A percentile compares a stretch with the other conserved stretches of the same genome.
These are phyloP conservation scores for Lepidochitona cinerea DNA, from an alignment of 2,888 invertebrate species.

Conservation along the genomic window DNA sequence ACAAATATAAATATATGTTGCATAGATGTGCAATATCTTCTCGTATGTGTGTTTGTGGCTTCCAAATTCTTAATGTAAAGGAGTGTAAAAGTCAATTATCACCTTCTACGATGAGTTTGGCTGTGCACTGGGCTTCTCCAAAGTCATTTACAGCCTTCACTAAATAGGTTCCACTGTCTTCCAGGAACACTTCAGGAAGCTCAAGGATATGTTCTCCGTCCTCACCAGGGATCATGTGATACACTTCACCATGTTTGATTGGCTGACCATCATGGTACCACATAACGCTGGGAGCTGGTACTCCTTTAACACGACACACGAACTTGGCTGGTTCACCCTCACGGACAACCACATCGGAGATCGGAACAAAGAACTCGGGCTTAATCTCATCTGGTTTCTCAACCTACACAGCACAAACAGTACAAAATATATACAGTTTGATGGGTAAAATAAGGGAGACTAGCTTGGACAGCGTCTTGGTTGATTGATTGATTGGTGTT, in stretches of 20 bases:
- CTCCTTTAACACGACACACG: slow-evolving; percentile 67
- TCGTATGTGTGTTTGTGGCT: no score
- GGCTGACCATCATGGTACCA: slow-evolving; percentile 87
- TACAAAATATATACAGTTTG: background rate
- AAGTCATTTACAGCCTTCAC: slow-evolving; percentile 81
- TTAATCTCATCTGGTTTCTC: slow-evolving; percentile 38
- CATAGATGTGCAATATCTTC: no score
- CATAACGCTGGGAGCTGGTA: slow-evolving; percentile 74
- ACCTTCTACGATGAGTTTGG: slow-evolving; percentile 78
- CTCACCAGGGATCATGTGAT: slow-evolving; percentile 73
- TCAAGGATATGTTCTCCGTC: slow-evolving; percentile 73
- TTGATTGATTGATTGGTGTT: no score
- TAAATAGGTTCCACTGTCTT: slow-evolving; percentile 84
- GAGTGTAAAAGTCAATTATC: no score
- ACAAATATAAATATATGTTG: no score
- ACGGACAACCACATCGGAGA: slow-evolving; percentile 51
- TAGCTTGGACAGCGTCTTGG: no score
- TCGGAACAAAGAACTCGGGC: slow-evolving; percentile 50
- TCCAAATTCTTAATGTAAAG: no score
- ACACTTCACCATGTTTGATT: slow-evolving; percentile 75
- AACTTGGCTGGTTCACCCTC: slow-evolving; percentile 63
- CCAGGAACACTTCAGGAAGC: slow-evolving; percentile 77
- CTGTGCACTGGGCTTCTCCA: slow-evolving; percentile 85
- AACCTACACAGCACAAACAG: slow-evolving; percentile 20
- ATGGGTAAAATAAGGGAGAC: no score